Evolutionary conservation across 2,888 invertebrate genomes (phyloP).

Genomic region (Micoletzkya japonica): DNA sequence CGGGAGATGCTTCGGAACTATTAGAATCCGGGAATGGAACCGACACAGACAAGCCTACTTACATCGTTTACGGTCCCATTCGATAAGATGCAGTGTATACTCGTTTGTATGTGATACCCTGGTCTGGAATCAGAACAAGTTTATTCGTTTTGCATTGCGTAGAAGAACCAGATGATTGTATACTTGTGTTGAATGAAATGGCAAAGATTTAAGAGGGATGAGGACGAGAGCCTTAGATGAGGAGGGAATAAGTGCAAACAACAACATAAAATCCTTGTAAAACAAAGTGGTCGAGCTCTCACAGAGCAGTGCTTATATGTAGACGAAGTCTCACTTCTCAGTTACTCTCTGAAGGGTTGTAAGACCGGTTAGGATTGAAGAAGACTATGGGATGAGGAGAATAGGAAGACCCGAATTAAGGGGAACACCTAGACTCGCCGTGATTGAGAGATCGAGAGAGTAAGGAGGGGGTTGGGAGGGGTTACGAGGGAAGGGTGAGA

Average conservation of each 20-base stretch:
- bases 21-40: slow-evolving; percentile 38
- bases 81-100: slow-evolving; percentile 28
- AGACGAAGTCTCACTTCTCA: slow-evolving; percentile 15
- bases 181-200: too few relatives aligned
- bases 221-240: too few relatives aligned
- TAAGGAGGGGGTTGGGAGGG: too few relatives aligned
- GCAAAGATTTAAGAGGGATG: too few relatives aligned
- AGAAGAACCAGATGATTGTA: too few relatives aligned
- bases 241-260: too few relatives aligned
- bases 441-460: slow-evolving; percentile 18
- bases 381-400: not conserved
- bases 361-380: not conserved
- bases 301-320: slow-evolving; percentile 27
- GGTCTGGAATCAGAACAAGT: too few relatives aligned
- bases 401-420: slow-evolving; percentile 1
- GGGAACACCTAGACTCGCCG: slow-evolving; percentile 13
- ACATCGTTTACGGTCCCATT: slow-evolving; percentile 51
- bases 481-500: too few relatives aligned
- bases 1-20: slow-evolving; percentile 40
- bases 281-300: slow-evolving; percentile 24
- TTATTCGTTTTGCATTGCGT: too few relatives aligned
- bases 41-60: slow-evolving; percentile 42
- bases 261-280: too few relatives aligned
- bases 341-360: slow-evolving; percentile 11
- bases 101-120: too few relatives aligned